Evolutionary conservation across 2,888 invertebrate species (phyloP), one percentile per base, ranked within the genome.

Genomic region (Platycheirus albimanus): DNA sequence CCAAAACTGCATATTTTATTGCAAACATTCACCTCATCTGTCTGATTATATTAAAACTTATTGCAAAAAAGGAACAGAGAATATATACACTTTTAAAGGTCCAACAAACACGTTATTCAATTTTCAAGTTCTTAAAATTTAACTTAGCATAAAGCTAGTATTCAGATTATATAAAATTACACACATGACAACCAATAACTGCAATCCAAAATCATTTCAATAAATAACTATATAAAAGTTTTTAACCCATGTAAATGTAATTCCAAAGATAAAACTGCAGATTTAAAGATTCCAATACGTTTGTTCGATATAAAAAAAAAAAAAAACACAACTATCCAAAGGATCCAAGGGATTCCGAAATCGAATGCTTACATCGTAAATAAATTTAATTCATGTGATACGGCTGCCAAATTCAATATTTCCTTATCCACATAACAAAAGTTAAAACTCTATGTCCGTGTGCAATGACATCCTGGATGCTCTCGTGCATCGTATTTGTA

Each of bases 381-480:
- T 77, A 72, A 72, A 83, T 77, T 69, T 69, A 83, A 83, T 78
- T 72, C 83, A 64, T 69, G 78, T 83, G 78, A 69, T 67, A 78
- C 63, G 41, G 72, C 78, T 83, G 78, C 83, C 83, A 83, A 83
- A 78, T 83, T 78, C 78, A 83, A 83, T 83, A 78, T 78, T 69
- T 78, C 63, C 78, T 74, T 78, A 78, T 78, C 78, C 83, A 45
- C 38, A 78, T 56, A 69, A 51, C 83, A 74, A 78, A 72, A 72
- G 67, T 83, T 64, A 69, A 67, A 78, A 63, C 69, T 56, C 64
- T 10, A n/a, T n/a, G 58, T 70, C 36, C 61, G 5, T 67, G 70
- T 67, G 70, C 47, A 79, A 47, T 56, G 56, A 66, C 66, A 58
- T 71, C 66, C 58, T 51, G 2, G 15, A 13, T 38, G 6, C 20